phyloP scores from a whole-genome alignment of 2,797 vertebrate genomes.

The Hafferia zeledoni region DNA sequence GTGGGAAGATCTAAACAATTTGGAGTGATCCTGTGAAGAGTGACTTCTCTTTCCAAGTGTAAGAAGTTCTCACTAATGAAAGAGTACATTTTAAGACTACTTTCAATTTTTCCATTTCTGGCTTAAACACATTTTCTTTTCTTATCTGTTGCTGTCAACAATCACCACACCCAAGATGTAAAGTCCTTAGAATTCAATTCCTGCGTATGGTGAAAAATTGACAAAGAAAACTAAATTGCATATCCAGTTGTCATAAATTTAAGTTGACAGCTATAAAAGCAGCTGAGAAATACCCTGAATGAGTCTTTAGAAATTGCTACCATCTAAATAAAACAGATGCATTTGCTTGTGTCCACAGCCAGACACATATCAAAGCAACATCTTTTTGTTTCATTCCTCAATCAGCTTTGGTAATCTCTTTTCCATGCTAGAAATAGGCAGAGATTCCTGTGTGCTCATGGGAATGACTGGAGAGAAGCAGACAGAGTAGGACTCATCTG shows the following conservation, averaged over 20 bases:
- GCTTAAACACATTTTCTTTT: neutral
- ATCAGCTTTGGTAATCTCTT: neutral
- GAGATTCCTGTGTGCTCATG: neutral
- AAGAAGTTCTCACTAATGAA: neutral
- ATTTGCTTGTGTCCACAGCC: neutral
- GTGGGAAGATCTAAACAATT: neutral
- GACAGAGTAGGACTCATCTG: neutral
- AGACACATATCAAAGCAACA: neutral
- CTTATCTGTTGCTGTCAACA: neutral
- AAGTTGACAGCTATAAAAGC: neutral
- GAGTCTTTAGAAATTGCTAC: neutral
- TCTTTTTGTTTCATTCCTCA: neutral
- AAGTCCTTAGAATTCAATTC: conserved; percentile 12
- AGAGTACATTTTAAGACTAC: neutral
- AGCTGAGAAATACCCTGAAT: neutral
- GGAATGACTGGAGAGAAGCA: neutral
- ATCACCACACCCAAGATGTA: neutral
- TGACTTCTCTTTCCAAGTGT: neutral
- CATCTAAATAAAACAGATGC: neutral
- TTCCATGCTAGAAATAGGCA: neutral
- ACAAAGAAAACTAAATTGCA: neutral
- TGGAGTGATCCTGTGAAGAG: neutral
- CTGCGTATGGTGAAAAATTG: neutral
- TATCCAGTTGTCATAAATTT: neutral
- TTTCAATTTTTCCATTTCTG: neutral